Evolutionary conservation across 1,140 invertebrate genomes (phyloP).

Genomic region (Paralvinella palmiformis): DNA sequence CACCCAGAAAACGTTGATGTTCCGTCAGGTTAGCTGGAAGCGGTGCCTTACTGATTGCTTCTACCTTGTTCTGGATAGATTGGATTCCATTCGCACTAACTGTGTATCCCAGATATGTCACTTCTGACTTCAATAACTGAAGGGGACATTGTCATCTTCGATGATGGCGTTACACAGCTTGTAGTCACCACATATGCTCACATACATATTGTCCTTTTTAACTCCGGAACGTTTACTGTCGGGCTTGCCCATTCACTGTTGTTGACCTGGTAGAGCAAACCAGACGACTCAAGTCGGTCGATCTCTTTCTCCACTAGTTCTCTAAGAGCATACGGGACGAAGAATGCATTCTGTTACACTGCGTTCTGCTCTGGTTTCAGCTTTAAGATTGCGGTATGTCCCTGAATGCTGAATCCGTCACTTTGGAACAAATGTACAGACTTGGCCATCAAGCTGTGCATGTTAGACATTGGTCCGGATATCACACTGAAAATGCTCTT

Average conservation of each 20-base stretch:
- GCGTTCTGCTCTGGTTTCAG: background rate
- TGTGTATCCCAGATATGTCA: no score
- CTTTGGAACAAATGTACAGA: background rate
- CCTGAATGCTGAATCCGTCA: background rate
- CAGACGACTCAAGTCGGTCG: no score
- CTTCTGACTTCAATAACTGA: no score
- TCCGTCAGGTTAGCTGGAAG: no score
- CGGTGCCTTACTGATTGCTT: background rate
- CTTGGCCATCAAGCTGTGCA: background rate
- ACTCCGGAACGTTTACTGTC: no score
- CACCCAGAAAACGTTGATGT: background rate
- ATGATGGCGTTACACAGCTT: no score
- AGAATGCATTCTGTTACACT: background rate
- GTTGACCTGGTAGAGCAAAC: no score
- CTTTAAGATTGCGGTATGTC: background rate
- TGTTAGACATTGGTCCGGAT: constrained; percentile 1
- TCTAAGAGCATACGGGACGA: background rate
- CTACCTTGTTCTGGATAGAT: background rate
- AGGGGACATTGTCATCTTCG: no score
- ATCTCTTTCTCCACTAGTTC: no score
- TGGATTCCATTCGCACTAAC: constrained; percentile 3
- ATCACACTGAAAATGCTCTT: constrained; percentile 3
- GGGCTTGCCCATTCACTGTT: no score
- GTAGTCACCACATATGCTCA: no score
- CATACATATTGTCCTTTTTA: no score